Evolutionary conservation across 2,797 vertebrate genomes (phyloP).

Genomic region (Sebastes trivittatus): DNA sequence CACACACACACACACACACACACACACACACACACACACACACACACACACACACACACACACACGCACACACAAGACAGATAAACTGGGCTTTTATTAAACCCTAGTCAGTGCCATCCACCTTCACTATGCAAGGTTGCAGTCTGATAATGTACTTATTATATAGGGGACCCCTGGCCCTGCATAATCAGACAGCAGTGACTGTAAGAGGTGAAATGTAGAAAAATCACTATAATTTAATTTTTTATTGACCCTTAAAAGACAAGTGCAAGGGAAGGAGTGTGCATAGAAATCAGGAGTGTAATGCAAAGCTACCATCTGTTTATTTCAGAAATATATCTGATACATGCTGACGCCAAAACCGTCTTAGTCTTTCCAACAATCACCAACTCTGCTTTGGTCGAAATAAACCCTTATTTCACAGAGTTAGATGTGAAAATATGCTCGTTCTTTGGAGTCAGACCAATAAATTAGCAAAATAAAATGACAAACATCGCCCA

Average conservation of each 20-base stretch:
- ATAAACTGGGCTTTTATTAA: slow-evolving; percentile 26
- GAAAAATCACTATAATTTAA: not conserved
- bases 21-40: not conserved
- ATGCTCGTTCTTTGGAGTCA: no score
- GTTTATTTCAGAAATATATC: not conserved
- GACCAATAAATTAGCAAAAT: no score
- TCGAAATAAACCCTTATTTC: no score
- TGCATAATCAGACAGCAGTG: not conserved
- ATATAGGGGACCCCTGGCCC: not conserved
- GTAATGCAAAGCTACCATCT: not conserved
- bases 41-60: not conserved
- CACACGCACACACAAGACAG: not conserved
- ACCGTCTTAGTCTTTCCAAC: no score
- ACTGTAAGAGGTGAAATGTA: not conserved
- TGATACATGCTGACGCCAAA: not conserved
- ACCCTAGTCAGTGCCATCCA: not conserved
- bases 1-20: not conserved
- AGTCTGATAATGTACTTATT: not conserved
- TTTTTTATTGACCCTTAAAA: not conserved
- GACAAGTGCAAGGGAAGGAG: not conserved
- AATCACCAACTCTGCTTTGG: no score
- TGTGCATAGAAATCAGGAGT: not conserved
- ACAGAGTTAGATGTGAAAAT: no score
- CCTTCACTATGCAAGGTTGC: not conserved
- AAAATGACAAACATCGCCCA: no score